A percentile compares a stretch with the other conserved stretches of the same genome.
Evolutionary conservation across 1,140 invertebrate species (phyloP).

Genomic region (Tetragonula clypearis): DNA sequence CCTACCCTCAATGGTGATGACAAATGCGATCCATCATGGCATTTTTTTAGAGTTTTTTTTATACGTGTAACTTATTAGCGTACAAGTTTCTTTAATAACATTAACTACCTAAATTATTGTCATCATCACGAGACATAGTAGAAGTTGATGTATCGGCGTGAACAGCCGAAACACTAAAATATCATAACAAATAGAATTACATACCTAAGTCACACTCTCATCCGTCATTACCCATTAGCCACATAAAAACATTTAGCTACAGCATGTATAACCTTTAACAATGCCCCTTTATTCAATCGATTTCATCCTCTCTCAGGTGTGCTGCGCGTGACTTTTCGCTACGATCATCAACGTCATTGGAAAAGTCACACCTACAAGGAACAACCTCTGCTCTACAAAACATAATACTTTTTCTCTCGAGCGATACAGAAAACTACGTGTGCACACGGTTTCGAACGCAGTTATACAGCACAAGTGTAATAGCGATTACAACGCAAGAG

Average conservation of each 20-base stretch:
- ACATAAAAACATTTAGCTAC: slow-evolving; percentile 68
- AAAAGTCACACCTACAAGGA: slow-evolving; percentile 32
- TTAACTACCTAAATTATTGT: slow-evolving; percentile 74
- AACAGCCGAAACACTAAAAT: slow-evolving; percentile 34
- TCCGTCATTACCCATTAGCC: slow-evolving; percentile 55
- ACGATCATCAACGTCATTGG: background rate
- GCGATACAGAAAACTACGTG: slow-evolving; percentile 42
- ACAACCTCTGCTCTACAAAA: slow-evolving; percentile 34
- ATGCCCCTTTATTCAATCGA: slow-evolving; percentile 74
- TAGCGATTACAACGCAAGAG: slow-evolving; percentile 39
- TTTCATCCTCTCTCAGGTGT: slow-evolving; percentile 45
- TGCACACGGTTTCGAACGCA: slow-evolving; percentile 47
- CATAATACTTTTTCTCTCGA: slow-evolving; percentile 19
- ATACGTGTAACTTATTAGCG: slow-evolving; percentile 21
- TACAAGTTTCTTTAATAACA: slow-evolving; percentile 58
- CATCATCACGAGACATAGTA: slow-evolving; percentile 69
- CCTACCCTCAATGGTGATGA: slow-evolving; percentile 36
- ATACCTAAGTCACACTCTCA: slow-evolving; percentile 51
- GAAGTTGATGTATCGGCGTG: slow-evolving; percentile 38
- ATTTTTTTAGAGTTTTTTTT: slow-evolving; percentile 29
- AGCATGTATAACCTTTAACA: slow-evolving; percentile 76
- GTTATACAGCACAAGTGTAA: slow-evolving; percentile 42
- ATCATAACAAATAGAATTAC: slow-evolving; percentile 66
- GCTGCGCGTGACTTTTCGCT: slow-evolving; percentile 8
- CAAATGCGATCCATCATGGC: slow-evolving; percentile 47